phyloP scores from a whole-genome alignment of 1,140 invertebrate genomes.

The Dendroctonus ponderosae region DNA sequence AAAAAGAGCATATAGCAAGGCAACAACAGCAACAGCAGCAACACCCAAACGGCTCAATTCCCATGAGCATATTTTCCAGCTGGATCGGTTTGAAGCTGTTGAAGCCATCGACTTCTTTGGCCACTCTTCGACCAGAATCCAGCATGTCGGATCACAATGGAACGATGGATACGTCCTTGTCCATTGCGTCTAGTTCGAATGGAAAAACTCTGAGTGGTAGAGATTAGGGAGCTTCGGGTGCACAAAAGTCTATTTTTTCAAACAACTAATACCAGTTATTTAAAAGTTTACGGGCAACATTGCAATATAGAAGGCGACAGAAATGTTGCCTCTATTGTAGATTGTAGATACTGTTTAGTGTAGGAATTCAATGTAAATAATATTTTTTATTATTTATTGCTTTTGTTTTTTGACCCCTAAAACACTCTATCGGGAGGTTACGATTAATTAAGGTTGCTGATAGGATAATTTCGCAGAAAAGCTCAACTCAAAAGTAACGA shows the following conservation, averaged over 20 bases:
- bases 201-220: conserved; percentile 8
- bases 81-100: conserved; percentile 69
- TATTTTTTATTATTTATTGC: conserved; percentile 14
- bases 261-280: not conserved
- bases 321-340: not conserved
- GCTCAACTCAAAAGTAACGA: no score
- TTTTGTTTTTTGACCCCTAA: conserved; percentile 23
- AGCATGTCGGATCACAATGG: conserved; percentile 35
- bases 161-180: conserved; percentile 33
- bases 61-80: conserved; percentile 61
- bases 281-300: conserved; percentile 26
- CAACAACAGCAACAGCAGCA: conserved; percentile 56
- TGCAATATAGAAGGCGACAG: conserved; percentile 17
- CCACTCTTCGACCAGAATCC: conserved; percentile 50
- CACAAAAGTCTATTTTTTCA: not conserved
- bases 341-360: conserved; percentile 21
- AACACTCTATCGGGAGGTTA: conserved; percentile 9
- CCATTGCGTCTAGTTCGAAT: conserved; percentile 18
- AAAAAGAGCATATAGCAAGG: conserved; percentile 60
- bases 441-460: not conserved
- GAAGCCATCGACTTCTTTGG: not conserved
- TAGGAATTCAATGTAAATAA: conserved; percentile 12
- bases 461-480: not conserved
- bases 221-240: conserved; percentile 3
- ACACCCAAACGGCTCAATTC: conserved; percentile 51